These are phyloP conservation scores for Galeopsomyia nigrocyanea DNA, from an alignment of 2,888 invertebrate species.

Conservation along the genomic window DNA sequence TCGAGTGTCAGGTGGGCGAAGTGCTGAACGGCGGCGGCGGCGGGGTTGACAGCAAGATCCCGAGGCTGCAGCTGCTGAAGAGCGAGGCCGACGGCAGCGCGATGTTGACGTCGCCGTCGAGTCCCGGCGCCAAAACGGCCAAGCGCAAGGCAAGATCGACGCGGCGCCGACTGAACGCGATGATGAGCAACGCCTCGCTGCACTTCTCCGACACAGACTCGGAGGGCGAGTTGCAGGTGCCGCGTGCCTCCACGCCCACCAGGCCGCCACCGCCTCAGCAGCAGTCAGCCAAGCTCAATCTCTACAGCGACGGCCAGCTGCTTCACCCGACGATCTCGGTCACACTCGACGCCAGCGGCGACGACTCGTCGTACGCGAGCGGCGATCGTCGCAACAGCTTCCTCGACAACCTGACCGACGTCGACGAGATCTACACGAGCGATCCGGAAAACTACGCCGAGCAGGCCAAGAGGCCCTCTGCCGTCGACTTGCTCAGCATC, in stretches of 20 bases:
- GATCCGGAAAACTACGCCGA: slow-evolving; percentile 55
- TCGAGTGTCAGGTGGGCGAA: slow-evolving; percentile 50
- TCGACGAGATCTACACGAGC: slow-evolving; percentile 64
- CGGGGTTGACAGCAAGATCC: neutral
- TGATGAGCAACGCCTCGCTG: slow-evolving; percentile 64
- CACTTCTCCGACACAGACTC: slow-evolving; percentile 67
- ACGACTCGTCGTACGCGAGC: slow-evolving; percentile 46
- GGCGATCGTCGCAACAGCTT: slow-evolving; percentile 55
- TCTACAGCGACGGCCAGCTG: neutral
- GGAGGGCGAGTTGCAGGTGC: slow-evolving; percentile 62
- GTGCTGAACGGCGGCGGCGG: slow-evolving; percentile 3
- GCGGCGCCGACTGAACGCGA: slow-evolving; percentile 61
- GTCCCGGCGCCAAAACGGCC: slow-evolving; percentile 51
- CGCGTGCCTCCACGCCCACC: slow-evolving; percentile 48
- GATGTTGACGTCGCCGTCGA: neutral
- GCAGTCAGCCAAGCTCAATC: neutral
- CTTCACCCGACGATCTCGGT: slow-evolving; percentile 61
- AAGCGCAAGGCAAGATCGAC: slow-evolving; percentile 64
- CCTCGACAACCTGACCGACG: slow-evolving; percentile 62
- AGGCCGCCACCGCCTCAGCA: neutral
- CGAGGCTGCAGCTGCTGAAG: neutral
- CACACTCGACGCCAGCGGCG: slow-evolving; percentile 51
- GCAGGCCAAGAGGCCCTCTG: neutral
- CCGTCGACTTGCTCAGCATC: slow-evolving; percentile 13
- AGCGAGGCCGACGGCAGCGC: neutral